A percentile compares a stretch with the other conserved stretches of the same genome.
These are phyloP conservation scores for Vulpes ferrilata DNA, from an alignment of 2,113 vertebrate species.

Conservation along the genomic window DNA sequence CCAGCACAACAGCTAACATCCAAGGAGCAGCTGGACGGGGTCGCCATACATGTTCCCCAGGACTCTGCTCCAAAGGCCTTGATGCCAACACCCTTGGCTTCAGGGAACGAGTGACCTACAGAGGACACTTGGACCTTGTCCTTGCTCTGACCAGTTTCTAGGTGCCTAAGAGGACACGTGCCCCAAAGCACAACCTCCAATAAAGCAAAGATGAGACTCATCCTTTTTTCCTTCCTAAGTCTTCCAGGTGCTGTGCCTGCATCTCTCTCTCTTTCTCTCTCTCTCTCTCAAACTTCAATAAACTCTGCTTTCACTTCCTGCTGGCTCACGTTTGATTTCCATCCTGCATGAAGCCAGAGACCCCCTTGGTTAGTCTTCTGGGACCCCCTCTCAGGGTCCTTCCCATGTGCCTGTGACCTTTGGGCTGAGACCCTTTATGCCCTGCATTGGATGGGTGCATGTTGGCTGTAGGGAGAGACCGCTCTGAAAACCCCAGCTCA, in stretches of 20 bases:
- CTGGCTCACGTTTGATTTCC: neutral
- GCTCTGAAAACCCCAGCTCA: neutral
- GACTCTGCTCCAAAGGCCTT: neutral
- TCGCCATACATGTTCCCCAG: neutral
- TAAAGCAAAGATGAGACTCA: neutral
- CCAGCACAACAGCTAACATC: neutral
- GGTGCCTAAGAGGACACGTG: neutral
- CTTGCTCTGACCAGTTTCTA: neutral
- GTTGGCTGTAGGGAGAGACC: neutral
- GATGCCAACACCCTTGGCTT: neutral
- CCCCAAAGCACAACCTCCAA: neutral
- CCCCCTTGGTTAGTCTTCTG: neutral
- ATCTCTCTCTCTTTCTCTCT: neutral
- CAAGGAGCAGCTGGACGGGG: neutral
- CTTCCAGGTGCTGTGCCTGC: neutral
- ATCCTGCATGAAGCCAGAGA: neutral
- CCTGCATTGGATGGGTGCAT: neutral
- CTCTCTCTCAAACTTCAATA: neutral
- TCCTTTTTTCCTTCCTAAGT: neutral
- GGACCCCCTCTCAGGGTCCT: neutral
- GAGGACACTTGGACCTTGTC: neutral
- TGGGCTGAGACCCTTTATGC: rapidly evolving
- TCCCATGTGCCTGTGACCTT: rapidly evolving
- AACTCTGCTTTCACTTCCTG: neutral
- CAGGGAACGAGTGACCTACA: neutral